Percentiles rank a stretch among this genome's conserved stretches.
These are phyloP conservation scores for Epizoanthus ramosus DNA, from an alignment of 92 coral and sea anemone genomes.

Conservation along the genomic window DNA sequence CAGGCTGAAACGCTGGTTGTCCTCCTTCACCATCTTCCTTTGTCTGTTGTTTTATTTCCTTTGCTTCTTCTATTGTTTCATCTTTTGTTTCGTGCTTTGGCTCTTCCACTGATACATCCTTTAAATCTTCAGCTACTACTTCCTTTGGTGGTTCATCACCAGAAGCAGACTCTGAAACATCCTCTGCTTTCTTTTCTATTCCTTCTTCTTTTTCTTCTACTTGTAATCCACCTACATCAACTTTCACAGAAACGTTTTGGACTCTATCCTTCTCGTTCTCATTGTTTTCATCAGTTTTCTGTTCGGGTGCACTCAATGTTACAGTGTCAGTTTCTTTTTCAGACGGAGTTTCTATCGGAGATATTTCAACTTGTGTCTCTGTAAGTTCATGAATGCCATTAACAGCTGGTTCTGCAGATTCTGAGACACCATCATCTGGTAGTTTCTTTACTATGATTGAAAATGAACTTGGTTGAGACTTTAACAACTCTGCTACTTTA, in stretches of 20 bases:
- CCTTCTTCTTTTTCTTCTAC: not conserved
- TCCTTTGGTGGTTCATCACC: not conserved
- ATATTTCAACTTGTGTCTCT: slow-evolving; percentile 8
- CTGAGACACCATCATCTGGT: not conserved
- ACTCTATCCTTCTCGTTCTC: too few relatives aligned
- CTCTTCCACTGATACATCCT: not conserved
- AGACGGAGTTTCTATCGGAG: not conserved
- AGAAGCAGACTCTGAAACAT: not conserved
- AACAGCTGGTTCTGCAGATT: not conserved
- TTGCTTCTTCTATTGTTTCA: slow-evolving; percentile 1
- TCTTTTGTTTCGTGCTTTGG: not conserved
- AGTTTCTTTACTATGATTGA: slow-evolving; percentile 35
- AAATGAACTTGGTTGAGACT: slow-evolving; percentile 33
- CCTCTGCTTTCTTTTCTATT: not conserved
- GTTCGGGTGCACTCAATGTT: too few relatives aligned
- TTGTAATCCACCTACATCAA: too few relatives aligned
- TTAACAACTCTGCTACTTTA: slow-evolving; percentile 32
- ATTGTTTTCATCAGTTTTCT: too few relatives aligned
- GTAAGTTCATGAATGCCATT: slow-evolving; percentile 15
- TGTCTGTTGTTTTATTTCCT: not conserved
- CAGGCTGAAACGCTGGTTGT: not conserved
- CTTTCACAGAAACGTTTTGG: too few relatives aligned
- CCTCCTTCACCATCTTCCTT: not conserved
- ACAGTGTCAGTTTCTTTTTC: not conserved
- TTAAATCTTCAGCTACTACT: not conserved